A percentile compares a stretch with the other conserved stretches of the same genome.
phyloP scores from a whole-genome alignment of 1,140 invertebrate species.

The Lucilia sericata region DNA sequence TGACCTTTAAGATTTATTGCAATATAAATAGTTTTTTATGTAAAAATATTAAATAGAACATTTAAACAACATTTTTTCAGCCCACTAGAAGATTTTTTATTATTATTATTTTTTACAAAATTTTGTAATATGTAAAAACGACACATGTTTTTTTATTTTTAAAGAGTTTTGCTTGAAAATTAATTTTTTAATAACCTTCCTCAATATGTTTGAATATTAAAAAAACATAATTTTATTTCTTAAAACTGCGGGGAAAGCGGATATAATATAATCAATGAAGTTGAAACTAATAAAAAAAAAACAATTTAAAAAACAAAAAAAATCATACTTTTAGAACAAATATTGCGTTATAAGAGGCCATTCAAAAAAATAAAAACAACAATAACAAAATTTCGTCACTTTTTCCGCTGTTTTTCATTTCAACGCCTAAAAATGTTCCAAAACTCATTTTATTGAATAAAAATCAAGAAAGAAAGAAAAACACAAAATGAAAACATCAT shows the following conservation, averaged over 20 bases:
- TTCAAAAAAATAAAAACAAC: background rate
- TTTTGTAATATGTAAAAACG: constrained; percentile 6
- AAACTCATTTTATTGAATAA: background rate
- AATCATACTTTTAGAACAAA: background rate
- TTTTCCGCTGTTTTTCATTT: background rate
- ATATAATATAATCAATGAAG: constrained; percentile 14
- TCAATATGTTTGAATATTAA: constrained; percentile 3
- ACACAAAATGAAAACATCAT: background rate
- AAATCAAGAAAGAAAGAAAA: background rate
- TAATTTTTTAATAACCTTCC: background rate
- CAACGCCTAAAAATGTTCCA: background rate
- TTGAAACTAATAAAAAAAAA: background rate
- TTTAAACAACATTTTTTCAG: constrained; percentile 15
- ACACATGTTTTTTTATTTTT: constrained; percentile 1
- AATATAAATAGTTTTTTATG: background rate
- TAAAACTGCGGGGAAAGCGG: background rate
- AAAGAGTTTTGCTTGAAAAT: background rate
- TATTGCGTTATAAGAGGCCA: constrained; percentile 15
- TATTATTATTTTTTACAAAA: background rate
- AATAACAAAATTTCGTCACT: background rate
- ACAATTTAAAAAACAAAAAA: background rate
- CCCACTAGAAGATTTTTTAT: background rate
- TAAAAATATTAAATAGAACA: background rate
- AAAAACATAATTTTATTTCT: background rate
- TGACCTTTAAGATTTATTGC: constrained; percentile 11